These are phyloP conservation scores for Shinisaurus crocodilurus DNA, from an alignment of 2,113 vertebrate genomes.

Conservation along the genomic window DNA sequence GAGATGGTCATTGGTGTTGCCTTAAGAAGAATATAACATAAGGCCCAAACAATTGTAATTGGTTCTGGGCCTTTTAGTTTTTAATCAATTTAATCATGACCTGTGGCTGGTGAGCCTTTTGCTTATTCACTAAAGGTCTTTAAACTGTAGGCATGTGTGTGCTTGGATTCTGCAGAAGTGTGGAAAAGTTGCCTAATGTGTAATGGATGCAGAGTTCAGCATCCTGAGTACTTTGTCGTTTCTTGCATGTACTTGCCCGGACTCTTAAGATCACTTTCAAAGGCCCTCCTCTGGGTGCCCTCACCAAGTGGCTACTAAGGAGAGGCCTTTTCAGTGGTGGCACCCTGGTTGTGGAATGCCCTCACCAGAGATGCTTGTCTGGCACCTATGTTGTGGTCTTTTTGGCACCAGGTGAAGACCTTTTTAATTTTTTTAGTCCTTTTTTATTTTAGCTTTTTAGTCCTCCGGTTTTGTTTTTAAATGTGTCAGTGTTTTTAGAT, in stretches of 20 bases:
- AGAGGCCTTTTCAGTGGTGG: too few species aligned
- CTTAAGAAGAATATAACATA: accelerated
- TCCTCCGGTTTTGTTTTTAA: too few species aligned
- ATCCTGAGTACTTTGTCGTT: neutral
- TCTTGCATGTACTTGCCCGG: neutral
- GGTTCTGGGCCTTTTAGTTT: neutral
- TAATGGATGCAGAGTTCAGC: neutral
- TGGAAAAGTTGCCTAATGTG: neutral
- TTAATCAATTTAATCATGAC: neutral
- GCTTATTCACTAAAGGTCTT: neutral
- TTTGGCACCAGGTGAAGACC: too few species aligned
- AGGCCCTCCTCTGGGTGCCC: too few species aligned
- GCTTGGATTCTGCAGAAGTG: neutral
- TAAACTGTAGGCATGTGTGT: neutral
- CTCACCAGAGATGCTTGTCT: too few species aligned
- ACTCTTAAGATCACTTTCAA: too few species aligned
- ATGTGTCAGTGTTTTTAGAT: too few species aligned
- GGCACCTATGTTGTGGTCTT: too few species aligned
- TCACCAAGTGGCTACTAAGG: too few species aligned
- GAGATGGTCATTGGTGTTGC: neutral
- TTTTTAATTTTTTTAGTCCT: too few species aligned
- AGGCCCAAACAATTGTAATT: neutral
- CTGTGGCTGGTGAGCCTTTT: neutral
- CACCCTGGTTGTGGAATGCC: too few species aligned
- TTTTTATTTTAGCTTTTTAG: too few species aligned